phyloP scores from a whole-genome alignment of 2,113 vertebrate genomes.

The Pelmatolapia mariae region DNA sequence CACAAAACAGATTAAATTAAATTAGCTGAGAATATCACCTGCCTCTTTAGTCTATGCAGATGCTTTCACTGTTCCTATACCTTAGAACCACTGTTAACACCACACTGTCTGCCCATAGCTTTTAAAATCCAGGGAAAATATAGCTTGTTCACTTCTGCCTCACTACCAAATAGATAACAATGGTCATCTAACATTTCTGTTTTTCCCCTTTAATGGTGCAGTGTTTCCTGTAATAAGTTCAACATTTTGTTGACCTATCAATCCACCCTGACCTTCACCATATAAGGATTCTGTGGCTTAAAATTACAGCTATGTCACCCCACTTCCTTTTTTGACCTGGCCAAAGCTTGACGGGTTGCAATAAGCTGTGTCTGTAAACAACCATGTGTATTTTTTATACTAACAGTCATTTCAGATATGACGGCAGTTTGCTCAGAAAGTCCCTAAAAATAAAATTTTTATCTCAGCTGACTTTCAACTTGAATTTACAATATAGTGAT shows the following conservation, averaged over 20 bases:
- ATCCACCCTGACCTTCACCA: background rate
- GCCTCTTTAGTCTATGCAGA: background rate
- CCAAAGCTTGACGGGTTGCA: accelerated
- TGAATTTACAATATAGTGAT: background rate
- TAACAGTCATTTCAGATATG: background rate
- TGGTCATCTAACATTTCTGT: accelerated
- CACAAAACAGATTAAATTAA: background rate
- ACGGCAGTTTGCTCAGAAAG: background rate
- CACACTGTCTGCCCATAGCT: background rate
- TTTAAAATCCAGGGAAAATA: background rate
- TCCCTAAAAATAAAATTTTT: background rate
- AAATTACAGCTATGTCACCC: background rate
- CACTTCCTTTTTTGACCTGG: background rate
- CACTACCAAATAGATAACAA: background rate
- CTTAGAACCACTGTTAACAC: background rate
- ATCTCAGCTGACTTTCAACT: background rate
- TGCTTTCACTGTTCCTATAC: background rate
- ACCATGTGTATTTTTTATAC: background rate
- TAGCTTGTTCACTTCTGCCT: background rate
- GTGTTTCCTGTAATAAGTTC: background rate
- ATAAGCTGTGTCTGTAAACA: background rate
- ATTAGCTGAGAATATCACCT: background rate
- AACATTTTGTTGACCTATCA: background rate
- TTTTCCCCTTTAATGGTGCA: background rate
- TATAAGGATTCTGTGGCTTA: background rate